Evolutionary conservation across 1,140 invertebrate genomes (phyloP), one percentile per base, ranked within the genome.

Genomic region (Papilio machaon): DNA sequence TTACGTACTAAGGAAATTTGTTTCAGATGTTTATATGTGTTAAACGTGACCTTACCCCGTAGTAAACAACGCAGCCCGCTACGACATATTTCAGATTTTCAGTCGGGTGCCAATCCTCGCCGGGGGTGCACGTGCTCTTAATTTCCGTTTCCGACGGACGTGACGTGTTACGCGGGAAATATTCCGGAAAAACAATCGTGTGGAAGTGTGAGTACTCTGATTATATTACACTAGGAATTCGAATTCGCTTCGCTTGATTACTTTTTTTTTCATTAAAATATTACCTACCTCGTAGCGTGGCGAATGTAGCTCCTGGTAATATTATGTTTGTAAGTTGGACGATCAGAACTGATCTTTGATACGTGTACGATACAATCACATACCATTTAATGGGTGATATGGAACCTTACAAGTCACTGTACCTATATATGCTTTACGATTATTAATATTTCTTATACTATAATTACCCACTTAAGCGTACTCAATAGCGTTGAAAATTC

Each of bases 81-180:
- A n/a, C 46, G n/a, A 76, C 46, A 49, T 76, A 49, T 76, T 76
- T 76, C 47, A 76, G 74, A 52, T 15, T 76, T 76, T 76, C 74
- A 76, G 74, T 76, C 19, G 43, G 47, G 19, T 52, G n/a, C 74
- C 43, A 76, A 47, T n/a, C 74, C 17, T 76, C 47, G n/a, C 19
- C 74, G 74, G 74, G 19, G 47, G 46, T 47, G 74, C 7, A 76
- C 47, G 74, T 76, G 47, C 10, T n/a, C 17, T 2, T 73, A 46
- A 73, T 70, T 35, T 70, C 64, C 64, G 64, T 11, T 70, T 70
- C 64, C 64, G 64, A 19, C 64, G 64, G 35, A 35, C 64, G 64
- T 70, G 30, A 70, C 64, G 64, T 54, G 52, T 35, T 30, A 70
- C 64, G 64, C 64, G 64, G 64, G 64, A 70, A 70, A 70, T 70